A percentile compares a stretch with the other conserved stretches of the same genome.
Evolutionary conservation across 2,797 vertebrate genomes (phyloP).

Genomic region (Ptychadena robeensis): DNA sequence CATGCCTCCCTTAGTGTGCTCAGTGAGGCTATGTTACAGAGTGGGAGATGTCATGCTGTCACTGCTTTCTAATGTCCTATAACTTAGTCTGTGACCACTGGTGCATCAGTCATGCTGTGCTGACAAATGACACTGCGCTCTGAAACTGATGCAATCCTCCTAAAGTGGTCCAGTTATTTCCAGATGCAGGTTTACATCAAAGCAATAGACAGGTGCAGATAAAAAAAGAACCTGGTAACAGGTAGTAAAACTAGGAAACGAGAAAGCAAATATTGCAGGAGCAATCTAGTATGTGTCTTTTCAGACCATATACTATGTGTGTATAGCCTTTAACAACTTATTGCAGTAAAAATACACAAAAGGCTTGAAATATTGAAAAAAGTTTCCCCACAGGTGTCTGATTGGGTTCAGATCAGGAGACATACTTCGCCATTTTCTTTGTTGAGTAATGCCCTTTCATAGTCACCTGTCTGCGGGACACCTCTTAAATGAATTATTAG

Average conservation of each 20-base stretch:
- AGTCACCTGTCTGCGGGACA: no score
- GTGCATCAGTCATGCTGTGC: slow-evolving; percentile 18
- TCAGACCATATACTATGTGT: not conserved
- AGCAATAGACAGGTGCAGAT: not conserved
- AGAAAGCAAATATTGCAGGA: not conserved
- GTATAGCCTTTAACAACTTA: no score
- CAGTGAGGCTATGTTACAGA: slow-evolving; percentile 16
- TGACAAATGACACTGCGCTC: slow-evolving; percentile 31
- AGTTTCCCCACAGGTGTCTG: no score
- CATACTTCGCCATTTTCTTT: no score
- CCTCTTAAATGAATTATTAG: no score
- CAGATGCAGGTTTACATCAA: slow-evolving; percentile 3
- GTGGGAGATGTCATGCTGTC: slow-evolving; percentile 17
- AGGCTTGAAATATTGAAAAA: no score
- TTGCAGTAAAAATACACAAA: no score
- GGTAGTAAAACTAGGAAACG: not conserved
- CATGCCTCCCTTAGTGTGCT: slow-evolving; percentile 27
- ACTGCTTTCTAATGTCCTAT: slow-evolving; percentile 34
- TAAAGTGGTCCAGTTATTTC: slow-evolving; percentile 7
- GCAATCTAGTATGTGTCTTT: not conserved
- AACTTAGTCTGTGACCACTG: slow-evolving; percentile 29
- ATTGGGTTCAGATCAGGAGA: no score
- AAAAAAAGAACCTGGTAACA: not conserved
- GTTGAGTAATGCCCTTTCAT: no score
- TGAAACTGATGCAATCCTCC: slow-evolving; percentile 30